These are phyloP conservation scores for Micromussa lordhowensis DNA, from an alignment of 92 coral and sea anemone species.

Conservation along the genomic window DNA sequence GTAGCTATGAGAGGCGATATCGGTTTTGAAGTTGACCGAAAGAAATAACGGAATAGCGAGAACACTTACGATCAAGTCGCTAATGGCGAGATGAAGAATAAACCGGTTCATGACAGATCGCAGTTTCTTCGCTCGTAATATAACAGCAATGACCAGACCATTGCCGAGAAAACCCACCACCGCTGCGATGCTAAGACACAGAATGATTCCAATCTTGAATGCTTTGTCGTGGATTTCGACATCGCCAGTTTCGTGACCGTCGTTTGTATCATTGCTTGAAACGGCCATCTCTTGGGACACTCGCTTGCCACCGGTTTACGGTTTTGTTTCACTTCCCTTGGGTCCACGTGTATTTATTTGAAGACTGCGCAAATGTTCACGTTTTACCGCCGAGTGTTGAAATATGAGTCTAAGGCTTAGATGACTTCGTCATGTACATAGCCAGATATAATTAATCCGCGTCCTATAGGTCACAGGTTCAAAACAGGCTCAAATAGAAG, in stretches of 20 bases:
- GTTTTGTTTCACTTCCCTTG: background rate
- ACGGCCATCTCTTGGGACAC: conserved; percentile 30
- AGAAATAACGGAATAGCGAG: conserved; percentile 80
- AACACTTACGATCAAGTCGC: conserved; percentile 81
- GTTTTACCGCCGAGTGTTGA: background rate
- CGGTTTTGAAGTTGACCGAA: conserved; percentile 66
- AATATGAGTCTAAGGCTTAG: background rate
- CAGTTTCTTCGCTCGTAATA: conserved; percentile 76
- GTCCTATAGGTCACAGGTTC: too few species aligned
- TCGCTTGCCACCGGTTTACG: background rate
- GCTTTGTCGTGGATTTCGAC: conserved; percentile 26
- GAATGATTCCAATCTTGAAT: conserved; percentile 60
- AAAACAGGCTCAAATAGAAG: background rate
- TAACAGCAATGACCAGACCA: conserved; percentile 74
- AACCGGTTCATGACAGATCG: conserved; percentile 94
- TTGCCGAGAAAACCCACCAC: conserved; percentile 81
- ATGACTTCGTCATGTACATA: background rate
- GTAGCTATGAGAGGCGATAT: background rate
- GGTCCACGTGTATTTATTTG: conserved; percentile 15
- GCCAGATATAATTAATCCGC: background rate
- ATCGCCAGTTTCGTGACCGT: background rate
- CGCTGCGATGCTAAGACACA: conserved; percentile 69
- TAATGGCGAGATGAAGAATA: conserved; percentile 80
- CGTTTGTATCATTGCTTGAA: background rate
- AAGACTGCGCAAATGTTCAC: background rate